A percentile compares a stretch with the other conserved stretches of the same genome.
Evolutionary conservation across 1,140 invertebrate species (phyloP).

Genomic region (Dolichoris vasculosae): DNA sequence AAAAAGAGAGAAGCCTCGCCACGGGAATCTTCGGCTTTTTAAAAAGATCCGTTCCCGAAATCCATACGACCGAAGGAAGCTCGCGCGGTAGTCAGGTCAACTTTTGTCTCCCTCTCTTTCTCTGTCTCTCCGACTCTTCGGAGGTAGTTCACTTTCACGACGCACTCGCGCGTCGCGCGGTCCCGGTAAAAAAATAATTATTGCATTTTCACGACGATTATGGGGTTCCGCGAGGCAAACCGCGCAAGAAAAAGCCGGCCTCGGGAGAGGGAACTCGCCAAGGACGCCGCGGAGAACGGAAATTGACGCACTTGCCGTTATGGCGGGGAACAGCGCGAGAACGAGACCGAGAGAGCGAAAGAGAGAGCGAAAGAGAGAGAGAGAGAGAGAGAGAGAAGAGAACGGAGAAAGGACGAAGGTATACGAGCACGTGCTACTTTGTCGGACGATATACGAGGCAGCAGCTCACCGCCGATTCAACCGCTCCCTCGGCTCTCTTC

Average conservation of each 20-base stretch:
- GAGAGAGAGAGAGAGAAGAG: background rate
- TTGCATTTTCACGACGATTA: conserved; percentile 38
- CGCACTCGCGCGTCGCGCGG: background rate
- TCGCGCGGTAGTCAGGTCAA: background rate
- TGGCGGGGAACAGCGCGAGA: conserved; percentile 17
- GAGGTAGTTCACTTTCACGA: conserved; percentile 27
- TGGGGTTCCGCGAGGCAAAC: background rate
- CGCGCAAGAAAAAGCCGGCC: background rate
- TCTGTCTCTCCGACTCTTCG: background rate
- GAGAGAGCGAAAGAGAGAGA: background rate
- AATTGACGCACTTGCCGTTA: conserved; percentile 56
- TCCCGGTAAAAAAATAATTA: conserved; percentile 35
- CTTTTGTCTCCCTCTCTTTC: background rate
- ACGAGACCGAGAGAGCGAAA: background rate
- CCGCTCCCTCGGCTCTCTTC: conserved; percentile 47
- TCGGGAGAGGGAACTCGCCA: conserved; percentile 17
- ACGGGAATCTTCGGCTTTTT: conserved; percentile 31
- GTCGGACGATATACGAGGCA: conserved; percentile 16
- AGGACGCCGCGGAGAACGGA: conserved; percentile 44
- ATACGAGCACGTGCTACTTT: conserved; percentile 42
- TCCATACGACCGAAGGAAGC: background rate
- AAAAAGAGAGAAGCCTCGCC: background rate
- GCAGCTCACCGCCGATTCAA: background rate
- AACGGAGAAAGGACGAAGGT: conserved; percentile 20
- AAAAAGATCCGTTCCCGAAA: conserved; percentile 45